Base-by-base conservation (phyloP, 2,113 vertebrate species). In the Ellobius talpinus region DNA sequence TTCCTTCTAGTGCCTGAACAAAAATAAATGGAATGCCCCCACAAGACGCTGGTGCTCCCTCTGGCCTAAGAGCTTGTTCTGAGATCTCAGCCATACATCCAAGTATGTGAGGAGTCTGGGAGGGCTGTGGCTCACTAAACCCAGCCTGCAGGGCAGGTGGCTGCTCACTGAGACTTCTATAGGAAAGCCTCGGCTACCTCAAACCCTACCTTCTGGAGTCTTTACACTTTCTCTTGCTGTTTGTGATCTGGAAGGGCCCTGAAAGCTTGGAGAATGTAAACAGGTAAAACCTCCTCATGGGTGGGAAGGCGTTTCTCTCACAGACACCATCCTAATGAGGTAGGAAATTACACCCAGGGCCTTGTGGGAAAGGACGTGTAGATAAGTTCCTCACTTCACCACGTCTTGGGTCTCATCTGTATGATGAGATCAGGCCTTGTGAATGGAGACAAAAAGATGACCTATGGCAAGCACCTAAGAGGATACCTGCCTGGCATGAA, bases 21-120 rank as follows among this genome's bases (percentile, higher is more conserved):
- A 93, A 94, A 93, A 74, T 90, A 82, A 74, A 31, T 55, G 19
- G 73, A 91, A 82, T 82, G 39, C 79, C 50, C 36, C 50, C 39
- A 82, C 2, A 29, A 95, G 36, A 72, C 23, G 52, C 24, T 6
- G 11, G 39, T 42, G 23, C 36, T 61, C 45, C 29, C 31, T 78
- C 17, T 42, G 14, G n/a, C 1, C 79, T 13, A 88, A n/a, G 55
- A 24, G 31, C 26, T 78, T 4, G 0, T 42, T 58, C 63, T 26
- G 36, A 33, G 23, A 39, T 26, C 68, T 74, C 52, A 39, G 73
- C 29, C 24, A 26, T 58, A 55, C 2, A 23, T 14, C 23, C 21
- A 36, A n/a, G 55, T 45, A 4, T 66, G 61, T 6, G 7, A 21
- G 29, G 39, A 31, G 23, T 94, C 73, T 63, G 13, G 36, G 17